Percentiles rank a stretch among this genome's conserved stretches.
phyloP scores from a whole-genome alignment of 2,113 vertebrate species.

The Microcebus ravelobensis region DNA sequence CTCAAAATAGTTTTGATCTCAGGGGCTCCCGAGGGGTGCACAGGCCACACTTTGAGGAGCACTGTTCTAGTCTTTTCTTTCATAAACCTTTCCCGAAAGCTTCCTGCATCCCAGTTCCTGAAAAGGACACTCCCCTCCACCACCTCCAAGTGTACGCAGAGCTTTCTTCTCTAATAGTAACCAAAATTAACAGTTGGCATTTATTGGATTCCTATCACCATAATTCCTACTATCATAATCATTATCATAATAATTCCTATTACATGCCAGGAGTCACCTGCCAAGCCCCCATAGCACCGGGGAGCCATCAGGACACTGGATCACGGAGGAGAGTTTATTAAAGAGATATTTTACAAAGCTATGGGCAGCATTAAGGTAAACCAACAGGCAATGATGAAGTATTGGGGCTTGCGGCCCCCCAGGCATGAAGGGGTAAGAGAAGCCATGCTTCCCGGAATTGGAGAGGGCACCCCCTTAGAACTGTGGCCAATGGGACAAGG shows the following conservation, averaged over 20 bases:
- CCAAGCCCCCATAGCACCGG: not conserved
- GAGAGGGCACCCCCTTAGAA: not conserved
- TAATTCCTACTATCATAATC: too few relatives aligned
- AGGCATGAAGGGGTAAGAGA: too few relatives aligned
- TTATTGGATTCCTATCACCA: not conserved
- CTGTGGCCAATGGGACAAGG: not conserved
- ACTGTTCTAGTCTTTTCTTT: not conserved
- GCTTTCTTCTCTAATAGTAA: not conserved
- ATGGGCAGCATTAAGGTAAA: not conserved
- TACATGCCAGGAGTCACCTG: not conserved
- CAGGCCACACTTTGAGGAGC: not conserved
- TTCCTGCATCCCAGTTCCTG: not conserved
- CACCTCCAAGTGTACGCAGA: not conserved
- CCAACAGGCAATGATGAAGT: not conserved
- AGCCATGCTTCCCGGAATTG: rapidly evolving
- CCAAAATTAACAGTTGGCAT: not conserved
- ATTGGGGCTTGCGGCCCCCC: not conserved
- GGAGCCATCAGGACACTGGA: not conserved
- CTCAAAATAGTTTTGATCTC: not conserved
- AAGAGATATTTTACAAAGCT: not conserved
- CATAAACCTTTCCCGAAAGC: not conserved
- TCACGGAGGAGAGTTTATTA: not conserved
- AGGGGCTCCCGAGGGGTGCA: not conserved
- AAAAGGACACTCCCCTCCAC: not conserved
- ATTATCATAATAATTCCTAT: not conserved